Evolutionary conservation across 2,888 invertebrate species (phyloP), one percentile per base, ranked within the genome.

Genomic region (Drosophila affinis): DNA sequence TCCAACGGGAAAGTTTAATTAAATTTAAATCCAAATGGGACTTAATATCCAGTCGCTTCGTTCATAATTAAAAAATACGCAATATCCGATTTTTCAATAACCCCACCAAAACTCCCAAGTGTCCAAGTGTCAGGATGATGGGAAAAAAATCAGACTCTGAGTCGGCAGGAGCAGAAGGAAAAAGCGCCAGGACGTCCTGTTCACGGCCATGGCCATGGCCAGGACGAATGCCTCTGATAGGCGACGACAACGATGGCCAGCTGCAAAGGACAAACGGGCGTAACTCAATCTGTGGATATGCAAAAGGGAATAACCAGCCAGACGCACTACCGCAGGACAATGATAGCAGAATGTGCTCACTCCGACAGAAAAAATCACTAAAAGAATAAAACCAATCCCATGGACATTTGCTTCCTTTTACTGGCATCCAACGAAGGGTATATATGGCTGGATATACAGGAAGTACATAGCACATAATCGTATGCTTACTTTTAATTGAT

Each of bases 231-330:
- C 72, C 51, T 61, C 48, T 76, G 71, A 76, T 78, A 64, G 67
- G 76, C 64, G 77, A 60, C 68, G 65, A 69, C 68, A 62, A 47
- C 34, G 73, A 29, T 47, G 56, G 56, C 53, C 67, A 44, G 29
- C 47, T 48, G 52, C 60, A 62, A 75, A 65, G 78, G 64, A 76
- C 77, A 69, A 70, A 49, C 73, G 62, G 65, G 54, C 77, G 87
- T 76, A 77, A 87, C 82, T 75, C 87, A 79, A 85, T 83, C 87
- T 75, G 79, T 48, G 74, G 72, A 81, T 72, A 77, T 76, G 68
- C 60, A 72, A 79, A 81, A 72, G 68, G 67, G 62, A 70, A 63
- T 64, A 68, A 51, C 65, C 78, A 70, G 52, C 68, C 77, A 58
- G 63, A 77, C 67, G 60, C 58, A 75, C 64, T 57, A 63, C 73